Evolutionary conservation across 2,888 invertebrate species (phyloP), one percentile per base, ranked within the genome.

Genomic region (Panorpa germanica): DNA sequence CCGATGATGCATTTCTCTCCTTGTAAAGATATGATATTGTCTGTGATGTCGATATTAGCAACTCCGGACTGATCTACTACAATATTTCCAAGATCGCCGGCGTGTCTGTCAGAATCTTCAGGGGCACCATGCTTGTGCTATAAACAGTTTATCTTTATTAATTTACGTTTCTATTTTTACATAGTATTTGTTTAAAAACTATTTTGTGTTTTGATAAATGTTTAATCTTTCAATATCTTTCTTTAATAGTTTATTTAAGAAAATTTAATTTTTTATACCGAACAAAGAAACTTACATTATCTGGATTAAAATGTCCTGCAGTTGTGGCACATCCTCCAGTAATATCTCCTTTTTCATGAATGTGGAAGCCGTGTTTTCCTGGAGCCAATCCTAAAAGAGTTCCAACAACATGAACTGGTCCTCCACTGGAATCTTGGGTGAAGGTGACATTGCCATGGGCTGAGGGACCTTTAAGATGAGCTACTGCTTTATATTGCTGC

Each of bases 11-110:
- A 62, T 42, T 68, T 58, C 3, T 58, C 51, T 3, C 81, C 80
- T 21, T 46, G 47, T 13, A 83, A 55, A n/a, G 67, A 58, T 37
- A 82, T 70, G 25, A 64, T 37, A 5, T 48, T 48, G 52, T 83
- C 82, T 1, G 51, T 52, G 37, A 77, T 58, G 38, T 69, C 57
- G 17, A 82, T 47, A 7, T 48, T 50, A 2, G 71, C 70, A n/a
- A 56, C 46, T 5, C 67, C 66, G 16, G 54, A 43, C 0, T 45
- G 48, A 43, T 68, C 59, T 13, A 78, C 76, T n/a, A 55, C 47
- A 26, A 86, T 58, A 52, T 86, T 88, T 14, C 88, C 88, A 29
- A 88, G 59, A 50, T 88, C 88, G 3, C 88, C 88, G 2, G 76
- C 75, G 47, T 88, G 86, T 27, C 83, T 71, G 20, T 63, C 59